Base-by-base conservation (phyloP, 2,888 invertebrate genomes). In the Scaptomyza caliginosa region DNA sequence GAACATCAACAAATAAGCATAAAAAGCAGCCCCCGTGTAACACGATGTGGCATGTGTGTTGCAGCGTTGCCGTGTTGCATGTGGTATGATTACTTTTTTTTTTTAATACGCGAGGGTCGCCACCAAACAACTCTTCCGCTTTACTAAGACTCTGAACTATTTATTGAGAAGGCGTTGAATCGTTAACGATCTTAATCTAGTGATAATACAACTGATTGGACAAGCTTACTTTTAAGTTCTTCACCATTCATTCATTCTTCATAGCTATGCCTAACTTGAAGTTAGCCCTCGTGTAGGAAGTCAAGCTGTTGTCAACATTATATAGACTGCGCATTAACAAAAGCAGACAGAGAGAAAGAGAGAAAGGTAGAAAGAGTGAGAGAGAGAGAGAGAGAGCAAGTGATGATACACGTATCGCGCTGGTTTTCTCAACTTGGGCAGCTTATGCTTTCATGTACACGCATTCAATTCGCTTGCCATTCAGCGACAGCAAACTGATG, bases 401-500 rank as follows among this genome's bases (percentile, higher is more conserved):
- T n/a, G 28, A 30, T 30, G 6, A n/a, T n/a, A 30, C 30, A 16
- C 51, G 28, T 24, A 36, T 49, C 32, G n/a, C 26, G 46, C 39
- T 46, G 36, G 38, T 28, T 17, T 17, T 7, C 66, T 57, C 63
- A 75, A 75, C 76, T 83, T 79, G 80, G 77, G 51, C 65, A 52
- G 74, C 81, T 86, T 80, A 70, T 74, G 87, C 70, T 74, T 85
- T 74, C 68, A 67, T 39, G 60, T 71, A 72, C 51, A 82, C 73
- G 80, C 76, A 82, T 70, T 74, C 76, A 78, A 85, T 81, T 81
- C 78, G 74, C 70, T 43, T 59, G 50, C 73, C 59, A 83, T 77
- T 80, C 82, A 84, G 63, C 62, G 17, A 45, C 46, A 43, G 66
- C 19, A 19, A 46, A 46, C 13, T 46, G 46, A 19, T 8, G 13